Evolutionary conservation across 2,888 invertebrate genomes (phyloP), one percentile per base, ranked within the genome.

Genomic region (Leptopilina syphax): DNA sequence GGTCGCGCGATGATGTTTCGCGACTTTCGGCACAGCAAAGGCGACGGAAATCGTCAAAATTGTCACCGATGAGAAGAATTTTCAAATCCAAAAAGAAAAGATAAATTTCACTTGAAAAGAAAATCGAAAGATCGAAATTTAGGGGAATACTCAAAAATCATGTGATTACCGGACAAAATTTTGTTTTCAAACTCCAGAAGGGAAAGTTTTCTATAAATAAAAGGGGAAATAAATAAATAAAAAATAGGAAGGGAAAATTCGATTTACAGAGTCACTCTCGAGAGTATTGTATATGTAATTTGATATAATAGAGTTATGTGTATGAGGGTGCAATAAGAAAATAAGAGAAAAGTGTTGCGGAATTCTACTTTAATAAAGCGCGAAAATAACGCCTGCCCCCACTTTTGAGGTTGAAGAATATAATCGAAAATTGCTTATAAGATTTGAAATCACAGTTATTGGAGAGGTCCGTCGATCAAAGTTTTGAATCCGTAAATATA

Each of bases 1-100:
- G 80, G 83, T 80, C 80, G 77, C 84, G 76, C 80, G 82, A 84
- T 83, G 82, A 84, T 83, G 81, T 84, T 78, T n/a, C 70, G 70
- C 70, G 70, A 73, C 70, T 73, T 27, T 34, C 54, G 70, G 27
- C 54, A 73, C 27, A 73, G 70, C 7, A 24, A 12, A 13, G 34
- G 70, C 57, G 70, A 73, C n/a, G 54, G 54, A 73, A 34, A 27
- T 10, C 54, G 10, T 41, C 70, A 77, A 78, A 79, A 67, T 63
- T 67, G 73, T 76, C 65, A 63, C 18, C 65, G 73, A 77, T 76
- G 65, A 47, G 18, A 65, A 77, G 9, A 73, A 54, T 76, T 57
- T 57, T 60, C 27, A 34, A 34, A 34, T 18, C 34, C 3, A 34
- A 73, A 78, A 65, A 54, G 76, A 50, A 73, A 77, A 57, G 41